Evolutionary conservation across 2,113 vertebrate genomes (phyloP), one percentile per base, ranked within the genome.

Genomic region (Odobenus rosmarus): DNA sequence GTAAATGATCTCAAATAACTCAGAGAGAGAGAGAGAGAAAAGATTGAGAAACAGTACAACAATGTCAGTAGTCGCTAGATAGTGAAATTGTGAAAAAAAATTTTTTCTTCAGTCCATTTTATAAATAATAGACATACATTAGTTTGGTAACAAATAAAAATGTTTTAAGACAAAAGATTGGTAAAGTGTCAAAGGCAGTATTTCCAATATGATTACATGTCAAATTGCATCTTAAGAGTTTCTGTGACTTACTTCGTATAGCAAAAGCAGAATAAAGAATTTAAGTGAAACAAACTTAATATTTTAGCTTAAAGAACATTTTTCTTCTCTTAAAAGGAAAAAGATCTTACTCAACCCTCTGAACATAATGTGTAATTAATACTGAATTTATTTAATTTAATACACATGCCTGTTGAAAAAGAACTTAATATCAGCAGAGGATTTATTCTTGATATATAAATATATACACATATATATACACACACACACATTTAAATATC

Each of bases 121-220:
- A 76, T 57, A 92, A 95, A 86, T 89, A 96, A 89, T 77, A 71
- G 90, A 64, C 33, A 95, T 36, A 39, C 7, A 82, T 74, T 97
- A 91, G 42, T 86, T 83, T 72, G 1, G 3, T 79, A 80, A 79
- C 23, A 79, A n/a, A 87, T 61, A 82, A 79, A 96, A 93, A 51
- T 71, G 77, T 12, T 67, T 64, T 67, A 42, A 77, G n/a, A 88
- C 76, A 92, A 79, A 90, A 95, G 19, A 33, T 19, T 91, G 31
- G 21, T 55, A 61, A 77, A 84, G 19, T 69, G 39, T 87, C 80
- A 95, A 93, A 88, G 83, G 31, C 46, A 97, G n/a, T 84, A 69
- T 39, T 79, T 88, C 87, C n/a, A 91, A 83, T 55, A 69, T 13
- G 79, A 62, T 31, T 95, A 79, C 11, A 64, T 26, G 14, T 55